These are phyloP conservation scores for Tiliacea citrago DNA, from an alignment of 2,888 invertebrate genomes.

Conservation along the genomic window DNA sequence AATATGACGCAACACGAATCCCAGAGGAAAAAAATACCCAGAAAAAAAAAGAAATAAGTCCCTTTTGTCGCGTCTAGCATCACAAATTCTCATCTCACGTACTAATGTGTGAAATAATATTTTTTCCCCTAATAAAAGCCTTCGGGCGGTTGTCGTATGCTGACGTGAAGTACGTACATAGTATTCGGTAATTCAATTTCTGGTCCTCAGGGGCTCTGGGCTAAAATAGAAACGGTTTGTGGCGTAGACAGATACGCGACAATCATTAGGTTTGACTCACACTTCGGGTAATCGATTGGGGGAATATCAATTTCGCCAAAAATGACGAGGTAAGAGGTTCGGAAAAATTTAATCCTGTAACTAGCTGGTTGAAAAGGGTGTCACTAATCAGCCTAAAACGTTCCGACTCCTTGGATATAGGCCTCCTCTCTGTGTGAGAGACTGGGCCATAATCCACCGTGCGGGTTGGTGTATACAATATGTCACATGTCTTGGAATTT, in stretches of 20 bases:
- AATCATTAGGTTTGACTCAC: constrained; percentile 36
- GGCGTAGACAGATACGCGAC: constrained; percentile 38
- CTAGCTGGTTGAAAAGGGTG: not conserved
- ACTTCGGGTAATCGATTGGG: not conserved
- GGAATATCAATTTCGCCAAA: not conserved
- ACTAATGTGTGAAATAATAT: constrained; percentile 72
- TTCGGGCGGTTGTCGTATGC: constrained; percentile 59
- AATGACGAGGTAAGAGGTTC: not conserved
- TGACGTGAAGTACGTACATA: constrained; percentile 54
- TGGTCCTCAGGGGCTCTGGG: constrained; percentile 47
- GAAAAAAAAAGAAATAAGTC: constrained; percentile 63
- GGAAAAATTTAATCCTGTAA: too few relatives aligned
- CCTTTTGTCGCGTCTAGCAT: constrained; percentile 58
- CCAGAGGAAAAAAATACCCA: constrained; percentile 51
- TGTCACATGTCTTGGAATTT: not conserved
- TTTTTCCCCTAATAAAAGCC: constrained; percentile 63
- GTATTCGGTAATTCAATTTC: constrained; percentile 66
- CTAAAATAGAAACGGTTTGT: constrained; percentile 42
- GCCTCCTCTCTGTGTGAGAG: not conserved
- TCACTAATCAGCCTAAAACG: not conserved
- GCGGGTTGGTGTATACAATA: too few relatives aligned
- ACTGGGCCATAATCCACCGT: not conserved
- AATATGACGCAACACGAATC: constrained; percentile 55
- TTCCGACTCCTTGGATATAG: not conserved
- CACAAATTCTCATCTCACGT: constrained; percentile 62